phyloP scores from a whole-genome alignment of 2,113 vertebrate genomes.

The Sula dactylatra region DNA sequence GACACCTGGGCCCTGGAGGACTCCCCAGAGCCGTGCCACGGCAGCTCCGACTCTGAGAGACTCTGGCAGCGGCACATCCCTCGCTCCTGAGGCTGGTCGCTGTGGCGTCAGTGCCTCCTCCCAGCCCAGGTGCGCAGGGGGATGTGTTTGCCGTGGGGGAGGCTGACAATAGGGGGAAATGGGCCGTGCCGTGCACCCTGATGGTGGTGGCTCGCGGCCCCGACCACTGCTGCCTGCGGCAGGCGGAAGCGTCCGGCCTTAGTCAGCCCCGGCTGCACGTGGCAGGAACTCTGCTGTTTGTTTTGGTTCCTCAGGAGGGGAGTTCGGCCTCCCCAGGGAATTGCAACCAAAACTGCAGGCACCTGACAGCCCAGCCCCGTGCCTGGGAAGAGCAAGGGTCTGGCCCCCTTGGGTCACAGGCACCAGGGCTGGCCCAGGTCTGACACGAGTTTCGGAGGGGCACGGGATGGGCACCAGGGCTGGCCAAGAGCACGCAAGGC shows the following conservation, averaged over 20 bases:
- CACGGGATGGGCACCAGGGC: fast-evolving
- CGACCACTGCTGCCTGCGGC: neutral
- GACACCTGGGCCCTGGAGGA: neutral
- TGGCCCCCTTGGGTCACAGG: neutral
- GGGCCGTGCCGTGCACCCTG: neutral
- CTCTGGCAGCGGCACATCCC: neutral
- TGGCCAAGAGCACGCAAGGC: neutral
- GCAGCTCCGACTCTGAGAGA: fast-evolving
- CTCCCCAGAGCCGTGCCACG: neutral
- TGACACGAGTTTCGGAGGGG: fast-evolving
- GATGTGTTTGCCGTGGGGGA: constrained; percentile 29
- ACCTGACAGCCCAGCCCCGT: neutral
- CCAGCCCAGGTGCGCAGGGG: constrained; percentile 63
- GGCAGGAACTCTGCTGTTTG: constrained; percentile 67
- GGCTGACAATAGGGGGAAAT: constrained; percentile 79
- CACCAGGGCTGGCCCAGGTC: neutral
- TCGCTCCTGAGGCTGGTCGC: neutral
- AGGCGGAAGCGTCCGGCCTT: constrained; percentile 67
- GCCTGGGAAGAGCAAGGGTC: neutral
- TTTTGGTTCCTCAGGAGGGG: constrained; percentile 34
- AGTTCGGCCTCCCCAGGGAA: neutral
- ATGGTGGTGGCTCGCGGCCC: neutral
- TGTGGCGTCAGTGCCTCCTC: neutral
- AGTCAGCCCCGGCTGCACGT: constrained; percentile 70
- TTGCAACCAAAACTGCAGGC: neutral